phyloP scores from a whole-genome alignment of 35 echinoderm and acorn worm species.

The Nesometra sesokonis region DNA sequence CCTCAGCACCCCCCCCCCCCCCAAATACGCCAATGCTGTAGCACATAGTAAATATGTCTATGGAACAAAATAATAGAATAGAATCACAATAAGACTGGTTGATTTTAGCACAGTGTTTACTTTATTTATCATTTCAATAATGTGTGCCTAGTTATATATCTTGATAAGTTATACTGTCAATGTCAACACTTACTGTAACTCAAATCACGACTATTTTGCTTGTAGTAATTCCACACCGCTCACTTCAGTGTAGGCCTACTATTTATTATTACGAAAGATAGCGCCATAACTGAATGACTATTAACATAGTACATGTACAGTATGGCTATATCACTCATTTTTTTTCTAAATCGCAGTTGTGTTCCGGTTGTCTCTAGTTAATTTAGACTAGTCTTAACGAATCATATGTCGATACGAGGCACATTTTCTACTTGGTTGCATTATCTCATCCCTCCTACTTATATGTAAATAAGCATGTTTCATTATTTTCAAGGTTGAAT shows the following conservation, averaged over 20 bases:
- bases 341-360: not conserved
- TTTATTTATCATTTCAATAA: too few relatives aligned
- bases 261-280: too few relatives aligned
- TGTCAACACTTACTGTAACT: too few relatives aligned
- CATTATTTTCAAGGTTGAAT: not conserved
- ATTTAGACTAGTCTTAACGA: not conserved
- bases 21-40: too few relatives aligned
- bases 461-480: not conserved
- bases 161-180: too few relatives aligned
- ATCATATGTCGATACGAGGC: not conserved
- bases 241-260: not conserved
- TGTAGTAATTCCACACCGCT: not conserved
- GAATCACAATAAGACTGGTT: too few relatives aligned
- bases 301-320: not conserved
- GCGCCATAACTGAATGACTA: not conserved
- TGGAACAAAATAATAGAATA: too few relatives aligned
- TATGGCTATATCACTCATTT: not conserved
- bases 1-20: too few relatives aligned
- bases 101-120: too few relatives aligned
- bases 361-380: not conserved
- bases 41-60: too few relatives aligned
- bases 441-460: not conserved
- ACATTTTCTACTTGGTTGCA: not conserved
- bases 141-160: too few relatives aligned
- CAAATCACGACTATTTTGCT: too few relatives aligned